Percentiles rank a stretch among this genome's conserved stretches.
Evolutionary conservation across 2,797 vertebrate genomes (phyloP).

Genomic region (Artibeus lituratus): DNA sequence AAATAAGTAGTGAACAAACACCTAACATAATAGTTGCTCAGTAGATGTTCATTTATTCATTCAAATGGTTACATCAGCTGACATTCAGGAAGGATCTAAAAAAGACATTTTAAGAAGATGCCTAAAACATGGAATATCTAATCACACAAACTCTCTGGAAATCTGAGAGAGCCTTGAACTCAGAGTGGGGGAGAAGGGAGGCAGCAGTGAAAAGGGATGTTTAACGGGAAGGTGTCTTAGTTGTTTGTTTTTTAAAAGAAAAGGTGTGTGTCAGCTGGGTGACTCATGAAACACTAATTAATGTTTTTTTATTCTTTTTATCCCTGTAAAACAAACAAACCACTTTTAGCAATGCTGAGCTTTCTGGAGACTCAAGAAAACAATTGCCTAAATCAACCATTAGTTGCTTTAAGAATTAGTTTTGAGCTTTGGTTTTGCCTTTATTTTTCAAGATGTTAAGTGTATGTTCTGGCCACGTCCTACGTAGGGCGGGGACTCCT

Average conservation of each 20-base stretch:
- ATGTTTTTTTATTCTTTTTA: constrained; percentile 43
- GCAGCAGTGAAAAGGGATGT: neutral
- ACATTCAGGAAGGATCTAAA: neutral
- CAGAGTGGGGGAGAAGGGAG: neutral
- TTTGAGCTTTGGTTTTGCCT: neutral
- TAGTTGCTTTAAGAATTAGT: constrained; percentile 50
- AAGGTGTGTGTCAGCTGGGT: constrained; percentile 57
- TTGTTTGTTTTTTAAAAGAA: constrained; percentile 53
- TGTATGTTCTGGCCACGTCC: neutral
- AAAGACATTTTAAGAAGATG: neutral
- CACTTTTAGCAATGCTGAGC: constrained; percentile 33
- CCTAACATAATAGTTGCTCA: neutral
- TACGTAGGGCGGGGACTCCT: neutral
- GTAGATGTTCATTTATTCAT: neutral
- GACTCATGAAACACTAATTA: constrained; percentile 63
- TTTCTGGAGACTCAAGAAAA: constrained; percentile 56
- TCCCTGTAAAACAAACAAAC: constrained; percentile 50
- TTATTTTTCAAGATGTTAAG: neutral
- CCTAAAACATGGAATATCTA: neutral
- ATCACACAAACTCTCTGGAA: neutral
- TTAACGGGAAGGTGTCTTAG: neutral
- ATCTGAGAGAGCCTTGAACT: neutral
- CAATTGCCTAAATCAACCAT: constrained; percentile 25
- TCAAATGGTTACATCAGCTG: neutral
- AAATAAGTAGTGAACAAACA: neutral